Evolutionary conservation across 2,797 vertebrate genomes (phyloP).

Genomic region (Channallabes apus): DNA sequence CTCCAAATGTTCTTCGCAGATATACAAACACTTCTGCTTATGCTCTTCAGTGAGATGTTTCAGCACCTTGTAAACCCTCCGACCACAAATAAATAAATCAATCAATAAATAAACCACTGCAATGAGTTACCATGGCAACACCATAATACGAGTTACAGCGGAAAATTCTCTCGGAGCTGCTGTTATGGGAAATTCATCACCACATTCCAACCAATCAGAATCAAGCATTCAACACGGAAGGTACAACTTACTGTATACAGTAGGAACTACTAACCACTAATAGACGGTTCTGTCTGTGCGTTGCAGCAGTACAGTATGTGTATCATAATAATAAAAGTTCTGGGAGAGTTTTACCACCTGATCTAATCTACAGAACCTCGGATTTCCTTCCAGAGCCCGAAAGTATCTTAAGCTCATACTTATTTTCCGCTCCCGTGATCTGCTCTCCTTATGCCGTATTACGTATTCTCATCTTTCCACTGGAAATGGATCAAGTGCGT

Average conservation of each 20-base stretch:
- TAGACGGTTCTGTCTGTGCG: not conserved
- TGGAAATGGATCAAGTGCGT: not conserved
- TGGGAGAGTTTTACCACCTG: not conserved
- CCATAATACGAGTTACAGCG: not conserved
- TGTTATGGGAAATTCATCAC: not conserved
- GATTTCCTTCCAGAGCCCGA: not conserved
- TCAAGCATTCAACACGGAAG: not conserved
- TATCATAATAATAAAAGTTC: not conserved
- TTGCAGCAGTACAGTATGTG: no score
- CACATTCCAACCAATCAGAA: not conserved
- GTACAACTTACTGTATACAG: not conserved
- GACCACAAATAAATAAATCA: no score
- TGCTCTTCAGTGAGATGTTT: no score
- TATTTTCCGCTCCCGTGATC: not conserved
- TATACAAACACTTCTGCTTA: no score
- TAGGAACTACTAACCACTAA: no score
- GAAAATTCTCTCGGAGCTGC: not conserved
- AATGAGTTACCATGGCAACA: not conserved
- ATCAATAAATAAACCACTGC: no score
- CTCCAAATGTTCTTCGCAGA: no score
- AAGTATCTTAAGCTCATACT: not conserved
- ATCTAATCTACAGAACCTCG: constrained; percentile 8
- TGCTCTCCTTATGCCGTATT: not conserved
- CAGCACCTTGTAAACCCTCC: no score
- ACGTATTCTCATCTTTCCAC: not conserved